Percentiles rank a stretch among this genome's conserved stretches.
These are phyloP conservation scores for Scaptomyza polygonia DNA, from an alignment of 2,888 invertebrate genomes.

Conservation along the genomic window DNA sequence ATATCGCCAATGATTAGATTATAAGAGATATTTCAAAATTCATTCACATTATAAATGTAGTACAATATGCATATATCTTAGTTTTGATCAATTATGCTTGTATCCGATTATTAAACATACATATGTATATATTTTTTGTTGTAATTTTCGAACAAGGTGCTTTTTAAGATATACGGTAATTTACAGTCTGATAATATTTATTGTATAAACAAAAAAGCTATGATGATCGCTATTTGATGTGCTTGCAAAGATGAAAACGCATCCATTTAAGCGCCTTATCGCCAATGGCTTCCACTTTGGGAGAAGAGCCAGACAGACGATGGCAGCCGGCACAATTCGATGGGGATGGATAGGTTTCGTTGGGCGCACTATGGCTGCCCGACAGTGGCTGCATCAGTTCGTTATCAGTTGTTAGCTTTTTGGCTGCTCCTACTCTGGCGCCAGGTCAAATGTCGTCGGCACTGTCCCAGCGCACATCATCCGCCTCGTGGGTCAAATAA, in stretches of 20 bases:
- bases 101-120: slow-evolving; percentile 3
- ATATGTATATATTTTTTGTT: neutral
- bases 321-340: slow-evolving; percentile 78
- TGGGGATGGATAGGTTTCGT: slow-evolving; percentile 57
- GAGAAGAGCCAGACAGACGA: slow-evolving; percentile 79
- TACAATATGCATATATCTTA: slow-evolving; percentile 4
- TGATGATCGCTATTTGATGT: slow-evolving; percentile 76
- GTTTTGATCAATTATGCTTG: slow-evolving; percentile 3
- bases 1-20: slow-evolving; percentile 20
- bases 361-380: slow-evolving; percentile 53
- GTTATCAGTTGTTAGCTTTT: slow-evolving; percentile 11
- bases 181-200: slow-evolving; percentile 31
- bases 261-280: slow-evolving; percentile 84
- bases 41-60: too few relatives aligned
- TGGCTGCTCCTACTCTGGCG: neutral
- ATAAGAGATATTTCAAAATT: slow-evolving; percentile 6
- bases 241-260: slow-evolving; percentile 83
- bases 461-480: slow-evolving; percentile 93
- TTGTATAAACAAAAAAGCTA: slow-evolving; percentile 12
- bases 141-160: slow-evolving; percentile 23
- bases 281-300: slow-evolving; percentile 84
- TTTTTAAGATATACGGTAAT: slow-evolving; percentile 19
- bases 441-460: slow-evolving; percentile 83
- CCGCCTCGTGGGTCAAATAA: slow-evolving; percentile 96
- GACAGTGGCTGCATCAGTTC: slow-evolving; percentile 46